These are phyloP conservation scores for Dicranocentrus wangi DNA, from an alignment of 2,888 invertebrate species.

Conservation along the genomic window DNA sequence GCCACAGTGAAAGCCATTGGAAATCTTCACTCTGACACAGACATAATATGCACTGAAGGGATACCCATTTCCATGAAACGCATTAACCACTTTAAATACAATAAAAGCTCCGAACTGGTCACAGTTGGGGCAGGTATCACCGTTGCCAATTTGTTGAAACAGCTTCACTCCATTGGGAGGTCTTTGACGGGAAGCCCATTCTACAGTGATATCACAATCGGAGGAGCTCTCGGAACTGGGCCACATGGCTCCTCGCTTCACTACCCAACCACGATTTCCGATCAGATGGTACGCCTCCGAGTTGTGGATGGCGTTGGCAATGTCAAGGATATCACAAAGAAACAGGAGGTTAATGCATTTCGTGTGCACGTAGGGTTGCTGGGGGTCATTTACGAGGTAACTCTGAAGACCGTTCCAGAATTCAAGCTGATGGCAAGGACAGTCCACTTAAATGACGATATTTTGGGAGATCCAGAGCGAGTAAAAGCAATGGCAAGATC, in stretches of 20 bases:
- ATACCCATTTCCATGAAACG: background rate
- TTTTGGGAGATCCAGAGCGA: conserved; percentile 22
- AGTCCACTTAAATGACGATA: conserved; percentile 15
- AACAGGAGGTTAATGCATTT: conserved; percentile 27
- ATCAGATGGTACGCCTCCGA: background rate
- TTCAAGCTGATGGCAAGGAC: conserved; percentile 48
- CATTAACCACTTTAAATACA: background rate
- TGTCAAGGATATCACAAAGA: background rate
- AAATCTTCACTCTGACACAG: conserved; percentile 4
- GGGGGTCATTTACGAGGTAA: conserved; percentile 48
- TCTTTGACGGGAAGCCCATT: conserved; percentile 20
- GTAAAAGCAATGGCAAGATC: conserved; percentile 6
- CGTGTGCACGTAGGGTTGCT: conserved; percentile 47
- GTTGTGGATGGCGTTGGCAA: conserved; percentile 35
- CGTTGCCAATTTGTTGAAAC: background rate
- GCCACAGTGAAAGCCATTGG: conserved; percentile 15
- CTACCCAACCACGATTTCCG: conserved; percentile 10
- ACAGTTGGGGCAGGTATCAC: conserved; percentile 1
- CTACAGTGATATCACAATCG: conserved; percentile 39
- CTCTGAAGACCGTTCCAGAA: conserved; percentile 32
- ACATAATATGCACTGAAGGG: conserved; percentile 10
- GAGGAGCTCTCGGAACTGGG: conserved; percentile 41
- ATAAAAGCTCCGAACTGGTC: background rate
- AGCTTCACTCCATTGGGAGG: background rate
- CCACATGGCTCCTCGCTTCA: conserved; percentile 30